Conservation (phyloP, 1,140 invertebrate genomes). For the Drosophila teissieri region DNA sequence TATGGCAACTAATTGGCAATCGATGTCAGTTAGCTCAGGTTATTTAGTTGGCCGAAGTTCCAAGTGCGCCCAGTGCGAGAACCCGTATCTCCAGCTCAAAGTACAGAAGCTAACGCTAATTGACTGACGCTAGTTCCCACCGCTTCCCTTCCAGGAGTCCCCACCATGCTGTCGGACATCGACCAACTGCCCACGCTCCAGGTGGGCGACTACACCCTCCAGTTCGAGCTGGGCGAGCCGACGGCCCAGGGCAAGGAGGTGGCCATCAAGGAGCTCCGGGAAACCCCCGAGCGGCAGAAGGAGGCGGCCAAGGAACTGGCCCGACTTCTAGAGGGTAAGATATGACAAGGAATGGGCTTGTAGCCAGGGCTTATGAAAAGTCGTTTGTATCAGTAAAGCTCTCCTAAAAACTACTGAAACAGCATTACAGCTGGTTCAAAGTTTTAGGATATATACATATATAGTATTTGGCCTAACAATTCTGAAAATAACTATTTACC, state of each 20-base stretch:
- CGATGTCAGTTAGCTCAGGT: constrained; percentile 19
- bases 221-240: constrained; percentile 89
- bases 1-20: constrained; percentile 41
- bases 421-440: too few species aligned
- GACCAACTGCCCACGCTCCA: constrained; percentile 88
- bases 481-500: too few species aligned
- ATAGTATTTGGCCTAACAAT: too few species aligned
- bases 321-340: constrained; percentile 88
- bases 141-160: constrained; percentile 85
- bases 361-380: too few species aligned
- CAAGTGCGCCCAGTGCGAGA: constrained; percentile 1
- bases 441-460: too few species aligned
- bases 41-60: constrained; percentile 29
- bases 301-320: constrained; percentile 87
- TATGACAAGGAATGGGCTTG: background rate
- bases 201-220: constrained; percentile 88
- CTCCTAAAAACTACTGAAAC: too few species aligned
- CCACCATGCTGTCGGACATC: constrained; percentile 89
- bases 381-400: too few species aligned
- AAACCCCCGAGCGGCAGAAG: constrained; percentile 88
- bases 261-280: constrained; percentile 90
- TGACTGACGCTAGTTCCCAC: constrained; percentile 25
- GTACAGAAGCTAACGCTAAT: constrained; percentile 40
- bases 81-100: constrained; percentile 20
- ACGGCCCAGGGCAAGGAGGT: constrained; percentile 88